phyloP scores from a whole-genome alignment of 2,888 invertebrate genomes.

The Mythimna lalbum region DNA sequence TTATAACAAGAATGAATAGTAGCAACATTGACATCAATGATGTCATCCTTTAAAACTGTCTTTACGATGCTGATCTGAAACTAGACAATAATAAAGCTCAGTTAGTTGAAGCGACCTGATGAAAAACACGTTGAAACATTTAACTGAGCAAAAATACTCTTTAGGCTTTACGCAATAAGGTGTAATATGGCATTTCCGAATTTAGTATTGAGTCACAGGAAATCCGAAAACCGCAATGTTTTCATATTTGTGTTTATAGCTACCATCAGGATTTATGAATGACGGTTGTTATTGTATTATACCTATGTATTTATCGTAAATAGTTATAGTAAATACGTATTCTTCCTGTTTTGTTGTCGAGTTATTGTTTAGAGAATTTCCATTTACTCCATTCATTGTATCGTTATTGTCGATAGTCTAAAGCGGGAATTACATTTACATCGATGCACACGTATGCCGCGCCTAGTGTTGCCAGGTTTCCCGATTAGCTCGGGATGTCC shows the following conservation, averaged over 20 bases:
- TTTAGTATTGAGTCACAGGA: conserved; percentile 22
- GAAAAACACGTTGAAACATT: not conserved
- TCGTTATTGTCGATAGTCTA: not conserved
- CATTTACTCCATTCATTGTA: conserved; percentile 17
- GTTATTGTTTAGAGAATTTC: not conserved
- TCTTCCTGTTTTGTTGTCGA: conserved; percentile 30
- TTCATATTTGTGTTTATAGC: not conserved
- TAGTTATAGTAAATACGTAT: conserved; percentile 30
- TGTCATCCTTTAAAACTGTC: conserved; percentile 24
- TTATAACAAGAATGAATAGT: conserved; percentile 3
- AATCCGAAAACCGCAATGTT: conserved; percentile 34
- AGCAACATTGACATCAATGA: conserved; percentile 12
- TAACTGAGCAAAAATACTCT: not conserved
- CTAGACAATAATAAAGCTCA: not conserved
- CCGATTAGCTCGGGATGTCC: no score
- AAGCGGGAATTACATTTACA: no score
- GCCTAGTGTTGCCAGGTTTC: no score
- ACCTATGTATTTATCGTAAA: conserved; percentile 7
- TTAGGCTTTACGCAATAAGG: not conserved
- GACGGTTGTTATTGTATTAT: conserved; percentile 31
- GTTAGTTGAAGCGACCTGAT: not conserved
- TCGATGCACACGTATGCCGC: no score
- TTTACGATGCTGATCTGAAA: conserved; percentile 26
- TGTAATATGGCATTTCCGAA: not conserved
- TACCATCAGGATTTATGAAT: conserved; percentile 40